Evolutionary conservation across 2,113 vertebrate genomes (phyloP), one percentile per base, ranked within the genome.

Genomic region (Rana temporaria): DNA sequence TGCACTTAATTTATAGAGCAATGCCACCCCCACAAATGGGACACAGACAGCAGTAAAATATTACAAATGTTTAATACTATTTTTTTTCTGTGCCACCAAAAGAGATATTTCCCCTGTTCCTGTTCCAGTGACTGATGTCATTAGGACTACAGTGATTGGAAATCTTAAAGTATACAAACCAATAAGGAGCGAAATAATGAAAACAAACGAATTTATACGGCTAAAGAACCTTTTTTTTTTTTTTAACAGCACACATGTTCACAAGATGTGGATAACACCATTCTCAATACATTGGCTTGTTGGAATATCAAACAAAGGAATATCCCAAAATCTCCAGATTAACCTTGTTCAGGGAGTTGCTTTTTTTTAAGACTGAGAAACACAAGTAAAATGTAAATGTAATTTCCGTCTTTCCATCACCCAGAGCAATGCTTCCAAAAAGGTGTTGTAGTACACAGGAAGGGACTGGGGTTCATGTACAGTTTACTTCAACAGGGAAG

Each of bases 251-350:
- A 81, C 79, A 81, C 38, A 19, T 81, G 79, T 53, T 68, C 69
- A 30, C 79, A 81, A 81, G 68, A 81, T 81, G 79, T 81, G 67
- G 42, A 48, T 19, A 63, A 19, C 34, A 7, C 34, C n/a, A 52
- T 18, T 22, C 26, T 48, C 55, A 70, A 78, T 52, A 24, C 17
- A 78, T 9, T 71, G 42, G 34, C 34, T 38, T 38, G 34, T 38
- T 38, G 68, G 42, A 55, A 24, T 70, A 48, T 22, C n/a, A 53
- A 19, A 59, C 63, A 42, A 22, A 63, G 56, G 34, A 17, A 48
- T 71, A 48, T 38, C 24, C 38, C 55, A 0, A 32, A 20, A 63
- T 53, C 79, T 62, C 68, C 18, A 71, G 68, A 63, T 81, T 64
- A 81, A 81, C 68, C 68, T 67, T 48, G 56, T 34, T 52, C 42